Base-by-base conservation (phyloP, 2,888 invertebrate species). In the Amphimallon solstitiale region DNA sequence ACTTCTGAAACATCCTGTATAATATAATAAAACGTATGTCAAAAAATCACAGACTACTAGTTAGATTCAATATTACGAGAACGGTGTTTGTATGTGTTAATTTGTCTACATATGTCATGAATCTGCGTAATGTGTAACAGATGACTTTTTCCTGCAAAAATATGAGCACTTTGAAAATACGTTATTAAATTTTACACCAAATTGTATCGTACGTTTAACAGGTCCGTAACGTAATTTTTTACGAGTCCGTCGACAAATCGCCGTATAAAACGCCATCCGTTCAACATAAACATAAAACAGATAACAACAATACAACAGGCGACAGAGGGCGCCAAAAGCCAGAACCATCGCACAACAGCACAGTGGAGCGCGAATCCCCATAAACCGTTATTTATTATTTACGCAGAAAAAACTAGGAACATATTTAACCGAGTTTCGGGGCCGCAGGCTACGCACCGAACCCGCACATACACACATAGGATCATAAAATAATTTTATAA, bases 401-500 rank as follows among this genome's bases (percentile, higher is more conserved):
- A 61, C 66, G 61, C 62, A n/a, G 29, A 29, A 66, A 66, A 66
- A 66, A 66, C 61, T 66, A 49, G 29, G 54, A 56, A 48, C 64
- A 65, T 65, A 65, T 65, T 65, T 65, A 65, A 65, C 64, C 56
- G 56, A 2, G 29, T 5, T 65, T 56, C 35, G 56, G n/a, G 59
- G 35, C 37, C 21, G 48, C 23, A 35, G 14, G 9, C 35, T 46
- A 29, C 34, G 45, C 56, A 21, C 37, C 9, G 48, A 17, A 19
- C 34, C 48, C 23, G 34, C 14, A 38, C 40, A 37, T 38, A 54
- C 21, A 29, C 56, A 14, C 12, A 56, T 2, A 23, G 1, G 56
- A 37, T 52, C 61, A 46, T 66, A 66, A 66, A 66, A 66, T 66
- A 66, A 66, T 66, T 66, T 62, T 63, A 63, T 67, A 67, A 67